phyloP scores from a whole-genome alignment of 2,797 vertebrate genomes.

The Lepidocolaptes lacrymiger region DNA sequence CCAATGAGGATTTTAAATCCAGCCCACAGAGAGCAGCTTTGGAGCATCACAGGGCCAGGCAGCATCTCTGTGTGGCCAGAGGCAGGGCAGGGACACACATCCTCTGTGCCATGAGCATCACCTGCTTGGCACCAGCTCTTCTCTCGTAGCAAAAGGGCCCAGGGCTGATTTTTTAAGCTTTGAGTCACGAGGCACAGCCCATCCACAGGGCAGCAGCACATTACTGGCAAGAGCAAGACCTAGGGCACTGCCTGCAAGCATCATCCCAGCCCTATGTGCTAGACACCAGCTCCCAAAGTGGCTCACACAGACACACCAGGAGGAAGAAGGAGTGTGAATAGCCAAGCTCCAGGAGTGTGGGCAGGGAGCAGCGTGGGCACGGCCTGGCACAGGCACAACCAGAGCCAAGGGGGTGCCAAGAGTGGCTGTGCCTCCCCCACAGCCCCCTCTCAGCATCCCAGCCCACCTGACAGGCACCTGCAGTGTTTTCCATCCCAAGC shows the following conservation, averaged over 20 bases:
- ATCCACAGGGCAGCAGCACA: neutral
- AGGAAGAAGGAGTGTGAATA: neutral
- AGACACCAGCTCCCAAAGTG: neutral
- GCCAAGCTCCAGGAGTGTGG: neutral
- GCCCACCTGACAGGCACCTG: neutral
- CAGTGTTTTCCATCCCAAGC: neutral
- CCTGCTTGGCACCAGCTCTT: neutral
- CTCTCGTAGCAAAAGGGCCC: neutral
- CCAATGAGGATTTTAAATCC: neutral
- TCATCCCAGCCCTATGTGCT: neutral
- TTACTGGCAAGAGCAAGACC: neutral
- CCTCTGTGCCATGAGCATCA: neutral
- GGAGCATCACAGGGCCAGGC: neutral
- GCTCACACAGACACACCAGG: neutral
- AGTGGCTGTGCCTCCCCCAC: rapidly evolving
- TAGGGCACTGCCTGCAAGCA: neutral
- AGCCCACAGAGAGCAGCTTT: neutral
- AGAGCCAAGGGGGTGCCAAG: rapidly evolving
- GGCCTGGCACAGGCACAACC: neutral
- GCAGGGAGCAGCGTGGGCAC: rapidly evolving
- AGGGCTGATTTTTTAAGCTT: neutral
- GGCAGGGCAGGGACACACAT: rapidly evolving
- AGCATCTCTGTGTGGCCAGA: neutral
- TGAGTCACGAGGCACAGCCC: neutral
- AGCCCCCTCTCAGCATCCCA: neutral